Base-by-base conservation (phyloP, 2,888 invertebrate genomes). In the Pristionchus maxplancki region DNA sequence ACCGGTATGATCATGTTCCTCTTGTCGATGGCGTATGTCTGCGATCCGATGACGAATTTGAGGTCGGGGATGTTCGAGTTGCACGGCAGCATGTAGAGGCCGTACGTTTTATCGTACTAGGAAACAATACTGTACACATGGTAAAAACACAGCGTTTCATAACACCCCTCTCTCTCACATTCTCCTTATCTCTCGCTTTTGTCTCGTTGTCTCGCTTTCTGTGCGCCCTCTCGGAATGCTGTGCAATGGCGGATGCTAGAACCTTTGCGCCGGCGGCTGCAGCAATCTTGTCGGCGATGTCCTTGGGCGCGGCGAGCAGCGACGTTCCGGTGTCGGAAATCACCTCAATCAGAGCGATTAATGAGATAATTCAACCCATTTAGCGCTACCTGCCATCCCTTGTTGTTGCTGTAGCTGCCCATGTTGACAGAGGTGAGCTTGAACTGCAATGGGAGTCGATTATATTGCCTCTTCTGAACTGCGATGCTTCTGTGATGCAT, bases 261-360 rank as follows among this genome's bases (percentile, higher is more conserved):
- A 84, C 84, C 58, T 48, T 67, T 8, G 50, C 86, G 64, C 86
- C 86, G 44, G 40, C 64, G 3, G 64, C 67, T 3, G 62, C 86
- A 17, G 86, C 86, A n/a, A 86, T 67, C 37, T 37, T 67, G 37
- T 86, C 64, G 4, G 28, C 44, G 67, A 86, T 86, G n/a, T 86
- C 86, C 28, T 11, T 17, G 44, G 86, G 86, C 15, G 86, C 86
- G 24, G 64, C n/a, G 86, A 64, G 67, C n/a, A n/a, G n/a, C n/a
- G n/a, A n/a, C n/a, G n/a, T n/a, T n/a, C n/a, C n/a, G n/a, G n/a
- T n/a, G n/a, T 86, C 86, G 28, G 86, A 86, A 67, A 86, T 86
- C 11, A 86, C 86, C 34, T 87, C 31, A 13, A 48, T 48, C 6
- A 6, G 48, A 48, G 13, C 48, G 13, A 6, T 48, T 48, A 9